phyloP scores from a whole-genome alignment of 2,113 vertebrate species.

The Mustela nigripes region DNA sequence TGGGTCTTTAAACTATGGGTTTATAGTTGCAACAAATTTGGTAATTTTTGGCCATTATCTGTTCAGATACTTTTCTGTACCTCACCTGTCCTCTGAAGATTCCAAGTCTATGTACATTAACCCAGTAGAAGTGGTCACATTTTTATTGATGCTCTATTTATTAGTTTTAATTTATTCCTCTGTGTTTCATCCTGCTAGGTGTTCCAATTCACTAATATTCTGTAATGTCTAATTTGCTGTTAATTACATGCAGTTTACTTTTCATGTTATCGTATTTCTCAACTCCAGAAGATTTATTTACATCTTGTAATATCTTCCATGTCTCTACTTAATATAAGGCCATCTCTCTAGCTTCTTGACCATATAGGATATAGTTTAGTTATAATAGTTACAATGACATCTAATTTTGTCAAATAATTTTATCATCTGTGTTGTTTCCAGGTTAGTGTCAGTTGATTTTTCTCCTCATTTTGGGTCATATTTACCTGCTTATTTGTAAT shows the following conservation, averaged over 20 bases:
- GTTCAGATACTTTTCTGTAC: constrained; percentile 10
- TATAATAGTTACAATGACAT: not conserved
- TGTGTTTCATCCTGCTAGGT: not conserved
- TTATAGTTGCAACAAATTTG: not conserved
- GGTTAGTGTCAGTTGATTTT: not conserved
- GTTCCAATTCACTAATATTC: not conserved
- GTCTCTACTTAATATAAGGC: not conserved
- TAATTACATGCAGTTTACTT: not conserved
- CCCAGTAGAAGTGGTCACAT: not conserved
- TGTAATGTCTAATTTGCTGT: not conserved
- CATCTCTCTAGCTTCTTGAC: constrained; percentile 15
- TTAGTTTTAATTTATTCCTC: not conserved
- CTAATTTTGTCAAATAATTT: not conserved
- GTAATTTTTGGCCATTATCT: not conserved
- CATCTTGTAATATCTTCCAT: not conserved
- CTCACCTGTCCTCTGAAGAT: not conserved
- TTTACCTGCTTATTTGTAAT: constrained; percentile 15
- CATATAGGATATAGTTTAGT: not conserved
- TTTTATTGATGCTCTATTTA: not conserved
- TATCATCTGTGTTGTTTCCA: not conserved
- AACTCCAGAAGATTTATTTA: not conserved
- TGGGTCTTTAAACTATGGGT: not conserved
- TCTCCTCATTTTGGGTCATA: not conserved
- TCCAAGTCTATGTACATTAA: not conserved
- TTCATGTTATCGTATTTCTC: not conserved